Percentiles rank a stretch among this genome's conserved stretches.
phyloP scores from a whole-genome alignment of 2,888 invertebrate genomes.

The Cephonodes hylas region DNA sequence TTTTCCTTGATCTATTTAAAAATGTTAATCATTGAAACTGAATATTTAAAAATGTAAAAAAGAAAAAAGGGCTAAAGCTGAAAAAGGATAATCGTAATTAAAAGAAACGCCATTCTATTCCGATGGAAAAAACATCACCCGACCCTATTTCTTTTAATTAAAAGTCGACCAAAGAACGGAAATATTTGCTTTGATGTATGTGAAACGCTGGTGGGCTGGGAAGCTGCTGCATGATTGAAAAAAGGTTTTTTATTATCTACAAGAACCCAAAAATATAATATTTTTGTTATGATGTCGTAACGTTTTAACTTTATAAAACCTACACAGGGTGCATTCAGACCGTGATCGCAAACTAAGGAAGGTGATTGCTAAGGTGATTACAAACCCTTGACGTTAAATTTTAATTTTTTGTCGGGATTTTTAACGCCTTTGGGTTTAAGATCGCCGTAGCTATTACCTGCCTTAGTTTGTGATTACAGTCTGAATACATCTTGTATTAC shows the following conservation, averaged over 20 bases:
- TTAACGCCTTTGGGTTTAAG: no score
- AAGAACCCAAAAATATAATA: background rate
- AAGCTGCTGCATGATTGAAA: conserved; percentile 9
- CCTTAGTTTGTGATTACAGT: no score
- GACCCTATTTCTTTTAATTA: conserved; percentile 23
- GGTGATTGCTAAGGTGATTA: no score
- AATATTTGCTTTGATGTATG: conserved; percentile 33
- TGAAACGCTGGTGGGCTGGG: conserved; percentile 9
- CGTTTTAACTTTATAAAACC: no score
- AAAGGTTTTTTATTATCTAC: background rate
- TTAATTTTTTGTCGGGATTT: no score
- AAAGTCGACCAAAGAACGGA: conserved; percentile 19
- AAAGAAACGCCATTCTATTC: conserved; percentile 20
- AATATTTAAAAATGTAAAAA: background rate
- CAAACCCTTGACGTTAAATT: no score
- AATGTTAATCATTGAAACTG: background rate
- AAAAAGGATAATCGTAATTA: conserved; percentile 18
- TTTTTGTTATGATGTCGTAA: background rate
- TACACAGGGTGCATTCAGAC: no score
- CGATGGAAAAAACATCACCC: conserved; percentile 20
- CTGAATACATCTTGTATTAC: no score
- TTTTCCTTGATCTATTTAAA: no score
- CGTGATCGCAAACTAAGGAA: no score
- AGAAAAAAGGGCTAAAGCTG: background rate
- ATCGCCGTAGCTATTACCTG: no score